phyloP scores from a whole-genome alignment of 2,888 invertebrate species.

The Augochlorella aurata region DNA sequence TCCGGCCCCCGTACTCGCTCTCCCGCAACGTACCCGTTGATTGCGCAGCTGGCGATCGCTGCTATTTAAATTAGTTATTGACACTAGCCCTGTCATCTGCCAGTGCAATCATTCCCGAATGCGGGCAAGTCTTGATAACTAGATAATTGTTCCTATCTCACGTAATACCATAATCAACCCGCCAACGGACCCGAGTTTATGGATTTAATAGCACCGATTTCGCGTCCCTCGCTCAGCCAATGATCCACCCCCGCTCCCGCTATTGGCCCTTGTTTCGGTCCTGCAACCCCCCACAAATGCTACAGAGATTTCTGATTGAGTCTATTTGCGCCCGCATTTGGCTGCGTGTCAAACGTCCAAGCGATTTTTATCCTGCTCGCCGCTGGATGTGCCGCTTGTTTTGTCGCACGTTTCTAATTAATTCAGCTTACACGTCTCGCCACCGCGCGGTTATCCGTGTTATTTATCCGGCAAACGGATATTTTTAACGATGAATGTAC shows the following conservation, averaged over 20 bases:
- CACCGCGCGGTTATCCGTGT: background rate
- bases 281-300: slow-evolving; percentile 10
- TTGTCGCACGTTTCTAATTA: slow-evolving; percentile 13
- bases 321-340: slow-evolving; percentile 42
- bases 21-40: background rate
- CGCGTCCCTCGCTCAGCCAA: slow-evolving; percentile 18
- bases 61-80: slow-evolving; percentile 60
- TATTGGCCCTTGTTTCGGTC: slow-evolving; percentile 26
- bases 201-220: slow-evolving; percentile 52
- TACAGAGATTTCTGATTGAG: background rate
- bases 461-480: too few species aligned
- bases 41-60: background rate
- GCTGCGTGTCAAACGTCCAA: background rate
- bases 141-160: slow-evolving; percentile 61
- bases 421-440: background rate
- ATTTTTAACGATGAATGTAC: too few species aligned
- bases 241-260: slow-evolving; percentile 7
- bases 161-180: slow-evolving; percentile 47
- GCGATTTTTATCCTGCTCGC: background rate
- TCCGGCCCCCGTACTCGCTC: background rate
- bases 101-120: slow-evolving; percentile 25
- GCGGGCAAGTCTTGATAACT: slow-evolving; percentile 53
- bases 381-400: slow-evolving; percentile 2
- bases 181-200: slow-evolving; percentile 32
- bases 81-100: slow-evolving; percentile 30